phyloP scores from a whole-genome alignment of 2,797 vertebrate genomes.

The Bryconaethiops microstoma region DNA sequence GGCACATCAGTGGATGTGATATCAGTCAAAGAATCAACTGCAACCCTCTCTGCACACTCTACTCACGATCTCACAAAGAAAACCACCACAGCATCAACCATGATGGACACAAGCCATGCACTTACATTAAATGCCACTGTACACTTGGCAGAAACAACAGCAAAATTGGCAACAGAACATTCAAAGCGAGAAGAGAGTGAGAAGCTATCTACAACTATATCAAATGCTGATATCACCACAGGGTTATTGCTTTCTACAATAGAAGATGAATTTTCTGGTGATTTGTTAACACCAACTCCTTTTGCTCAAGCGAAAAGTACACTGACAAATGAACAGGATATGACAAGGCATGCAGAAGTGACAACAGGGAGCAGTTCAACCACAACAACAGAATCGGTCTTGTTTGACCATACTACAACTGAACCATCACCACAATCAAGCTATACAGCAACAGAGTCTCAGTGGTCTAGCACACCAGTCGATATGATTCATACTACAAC shows the following conservation, averaged over 20 bases:
- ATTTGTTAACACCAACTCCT: not conserved
- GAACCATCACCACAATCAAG: not conserved
- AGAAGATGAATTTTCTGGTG: conserved; percentile 34
- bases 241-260: conserved; percentile 12
- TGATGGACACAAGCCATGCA: no score
- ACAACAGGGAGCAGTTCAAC: not conserved
- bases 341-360: not conserved
- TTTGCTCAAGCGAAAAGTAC: conserved; percentile 13
- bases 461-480: not conserved
- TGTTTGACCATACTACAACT: not conserved
- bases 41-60: no score
- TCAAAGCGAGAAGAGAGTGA: not conserved
- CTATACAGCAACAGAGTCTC: not conserved
- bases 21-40: no score
- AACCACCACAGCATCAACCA: no score
- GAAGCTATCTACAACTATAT: conserved; percentile 10
- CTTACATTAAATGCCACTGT: no score
- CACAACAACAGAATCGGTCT: not conserved
- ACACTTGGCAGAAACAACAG: no score
- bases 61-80: no score
- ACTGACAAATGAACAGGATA: conserved; percentile 27
- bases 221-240: conserved; percentile 8
- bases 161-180: not conserved
- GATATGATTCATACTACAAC: not conserved
- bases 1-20: conserved; percentile 12